These are phyloP conservation scores for Sclerurus mexicanus DNA, from an alignment of 2,113 vertebrate species.

Conservation along the genomic window DNA sequence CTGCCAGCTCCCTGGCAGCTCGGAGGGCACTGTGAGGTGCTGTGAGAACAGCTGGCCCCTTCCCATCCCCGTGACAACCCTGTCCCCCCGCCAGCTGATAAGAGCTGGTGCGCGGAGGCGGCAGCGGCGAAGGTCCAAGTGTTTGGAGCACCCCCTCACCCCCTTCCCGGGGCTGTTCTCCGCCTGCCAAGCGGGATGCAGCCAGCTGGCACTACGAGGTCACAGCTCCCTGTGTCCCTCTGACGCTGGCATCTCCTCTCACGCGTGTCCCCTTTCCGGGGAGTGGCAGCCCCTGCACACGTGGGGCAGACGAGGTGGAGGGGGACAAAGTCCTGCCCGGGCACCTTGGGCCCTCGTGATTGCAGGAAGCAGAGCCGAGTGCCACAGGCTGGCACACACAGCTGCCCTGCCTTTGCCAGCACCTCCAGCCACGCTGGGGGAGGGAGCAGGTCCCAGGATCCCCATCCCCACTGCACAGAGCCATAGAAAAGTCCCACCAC, in stretches of 20 bases:
- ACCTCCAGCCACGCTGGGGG: fast-evolving
- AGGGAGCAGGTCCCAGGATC: not conserved
- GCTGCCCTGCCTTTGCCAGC: not conserved
- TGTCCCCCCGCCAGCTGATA: not conserved
- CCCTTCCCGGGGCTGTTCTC: not conserved
- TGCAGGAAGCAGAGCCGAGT: not conserved
- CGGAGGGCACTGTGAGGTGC: not conserved
- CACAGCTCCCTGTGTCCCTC: not conserved
- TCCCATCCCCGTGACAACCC: fast-evolving
- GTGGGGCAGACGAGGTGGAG: not conserved
- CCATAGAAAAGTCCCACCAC: fast-evolving
- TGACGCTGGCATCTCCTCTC: not conserved
- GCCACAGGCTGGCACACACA: not conserved
- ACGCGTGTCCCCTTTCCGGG: fast-evolving
- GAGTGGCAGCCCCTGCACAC: not conserved
- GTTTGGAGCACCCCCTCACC: not conserved
- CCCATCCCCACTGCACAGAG: fast-evolving
- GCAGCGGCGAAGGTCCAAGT: fast-evolving
- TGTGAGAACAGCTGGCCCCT: not conserved
- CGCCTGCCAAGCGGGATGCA: not conserved
- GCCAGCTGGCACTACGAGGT: not conserved
- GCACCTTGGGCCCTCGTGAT: not conserved
- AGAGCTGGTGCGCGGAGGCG: not conserved
- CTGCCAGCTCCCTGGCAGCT: not conserved
- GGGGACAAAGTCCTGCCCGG: not conserved